These are phyloP conservation scores for Trilocha varians DNA, from an alignment of 2,888 invertebrate species.

Conservation along the genomic window DNA sequence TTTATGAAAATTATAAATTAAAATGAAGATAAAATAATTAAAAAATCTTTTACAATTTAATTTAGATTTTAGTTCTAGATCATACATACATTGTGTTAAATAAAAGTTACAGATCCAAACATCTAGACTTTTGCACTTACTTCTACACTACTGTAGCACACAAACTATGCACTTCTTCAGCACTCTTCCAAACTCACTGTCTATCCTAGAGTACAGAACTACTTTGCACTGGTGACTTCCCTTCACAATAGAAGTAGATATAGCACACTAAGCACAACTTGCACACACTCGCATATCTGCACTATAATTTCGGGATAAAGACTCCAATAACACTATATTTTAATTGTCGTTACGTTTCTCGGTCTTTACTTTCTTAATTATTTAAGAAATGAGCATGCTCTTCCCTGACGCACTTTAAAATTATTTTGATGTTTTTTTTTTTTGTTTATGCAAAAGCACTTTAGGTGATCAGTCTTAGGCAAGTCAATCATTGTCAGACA, in stretches of 20 bases:
- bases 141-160: constrained; percentile 65
- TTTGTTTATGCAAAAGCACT: constrained; percentile 17
- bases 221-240: constrained; percentile 56
- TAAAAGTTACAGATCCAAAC: constrained; percentile 56
- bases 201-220: constrained; percentile 60
- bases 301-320: constrained; percentile 51
- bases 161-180: constrained; percentile 62
- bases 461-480: constrained; percentile 21
- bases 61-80: no score
- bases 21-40: no score
- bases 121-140: constrained; percentile 59
- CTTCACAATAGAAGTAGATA: constrained; percentile 55
- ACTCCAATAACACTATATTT: constrained; percentile 18
- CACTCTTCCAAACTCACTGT: constrained; percentile 52
- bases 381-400: not conserved
- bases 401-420: constrained; percentile 4
- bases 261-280: constrained; percentile 49
- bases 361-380: not conserved
- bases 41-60: no score
- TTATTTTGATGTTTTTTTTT: constrained; percentile 22
- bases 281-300: constrained; percentile 52
- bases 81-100: not conserved
- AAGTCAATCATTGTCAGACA: constrained; percentile 28
- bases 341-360: not conserved
- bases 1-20: no score